Evolutionary conservation across 2,113 vertebrate genomes (phyloP).

Genomic region (Sporophila hypoxantha): DNA sequence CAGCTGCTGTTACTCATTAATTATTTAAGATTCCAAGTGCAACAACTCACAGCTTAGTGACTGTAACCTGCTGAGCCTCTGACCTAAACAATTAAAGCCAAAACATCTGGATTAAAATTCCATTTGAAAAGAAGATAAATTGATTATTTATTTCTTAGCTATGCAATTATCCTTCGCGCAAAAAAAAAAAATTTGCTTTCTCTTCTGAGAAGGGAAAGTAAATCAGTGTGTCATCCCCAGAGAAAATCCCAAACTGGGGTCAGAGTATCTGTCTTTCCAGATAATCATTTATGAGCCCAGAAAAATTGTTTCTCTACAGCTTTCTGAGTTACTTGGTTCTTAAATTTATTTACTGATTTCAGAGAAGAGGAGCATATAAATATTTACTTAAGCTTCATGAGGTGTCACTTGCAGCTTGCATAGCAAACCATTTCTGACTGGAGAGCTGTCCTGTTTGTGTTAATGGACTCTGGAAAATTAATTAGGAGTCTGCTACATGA

Average conservation of each 20-base stretch:
- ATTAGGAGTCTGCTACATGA: neutral
- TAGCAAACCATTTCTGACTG: neutral
- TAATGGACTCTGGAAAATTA: neutral
- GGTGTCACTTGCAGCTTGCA: neutral
- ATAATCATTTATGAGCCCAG: neutral
- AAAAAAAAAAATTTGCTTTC: neutral
- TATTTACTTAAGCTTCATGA: neutral
- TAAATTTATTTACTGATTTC: neutral
- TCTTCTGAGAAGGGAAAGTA: neutral
- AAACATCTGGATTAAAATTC: neutral
- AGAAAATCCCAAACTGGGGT: neutral
- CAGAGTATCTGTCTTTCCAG: neutral
- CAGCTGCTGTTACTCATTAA: slow-evolving; percentile 5
- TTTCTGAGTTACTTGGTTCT: neutral
- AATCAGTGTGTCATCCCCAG: neutral
- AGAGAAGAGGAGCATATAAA: neutral
- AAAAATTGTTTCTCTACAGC: neutral
- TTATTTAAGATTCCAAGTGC: slow-evolving; percentile 8
- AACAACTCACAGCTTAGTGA: neutral
- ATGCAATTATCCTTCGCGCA: neutral
- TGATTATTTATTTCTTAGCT: neutral
- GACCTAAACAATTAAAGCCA: neutral
- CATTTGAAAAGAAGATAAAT: neutral
- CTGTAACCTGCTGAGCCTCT: neutral
- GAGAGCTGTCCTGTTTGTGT: neutral